Percentiles rank a stretch among this genome's conserved stretches.
Evolutionary conservation across 2,113 vertebrate species (phyloP).

Genomic region (Strix aluco): DNA sequence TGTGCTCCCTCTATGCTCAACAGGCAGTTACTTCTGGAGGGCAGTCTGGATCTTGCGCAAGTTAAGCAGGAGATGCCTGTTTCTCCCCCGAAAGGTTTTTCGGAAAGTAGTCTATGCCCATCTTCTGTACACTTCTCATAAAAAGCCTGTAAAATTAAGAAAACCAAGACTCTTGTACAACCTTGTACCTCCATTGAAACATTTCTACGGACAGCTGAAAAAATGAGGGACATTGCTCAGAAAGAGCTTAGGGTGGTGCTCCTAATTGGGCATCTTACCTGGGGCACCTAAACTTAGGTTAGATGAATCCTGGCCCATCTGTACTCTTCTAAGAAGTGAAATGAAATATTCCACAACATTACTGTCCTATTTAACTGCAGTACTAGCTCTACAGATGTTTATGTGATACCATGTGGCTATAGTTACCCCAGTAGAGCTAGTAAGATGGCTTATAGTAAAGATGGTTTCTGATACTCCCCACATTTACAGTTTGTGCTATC

Average conservation of each 20-base stretch:
- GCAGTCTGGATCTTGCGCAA: background rate
- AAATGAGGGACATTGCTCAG: background rate
- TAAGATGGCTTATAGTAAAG: background rate
- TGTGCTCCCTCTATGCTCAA: background rate
- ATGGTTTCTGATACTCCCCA: background rate
- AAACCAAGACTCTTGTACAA: background rate
- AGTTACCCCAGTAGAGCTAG: background rate
- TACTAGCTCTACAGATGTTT: background rate
- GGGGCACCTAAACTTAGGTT: background rate
- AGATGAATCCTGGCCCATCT: background rate
- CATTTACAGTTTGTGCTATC: background rate
- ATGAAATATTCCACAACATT: background rate
- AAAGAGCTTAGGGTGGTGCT: background rate
- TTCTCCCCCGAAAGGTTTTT: background rate
- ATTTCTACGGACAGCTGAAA: background rate
- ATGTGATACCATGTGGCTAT: background rate
- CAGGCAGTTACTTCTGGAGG: background rate
- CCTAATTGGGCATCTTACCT: background rate
- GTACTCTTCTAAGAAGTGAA: background rate
- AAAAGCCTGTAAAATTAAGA: background rate
- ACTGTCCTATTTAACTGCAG: background rate
- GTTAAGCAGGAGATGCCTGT: background rate
- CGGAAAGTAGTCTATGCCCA: background rate
- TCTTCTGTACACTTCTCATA: background rate
- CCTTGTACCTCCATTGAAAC: background rate